Base-by-base conservation (phyloP, 2,888 invertebrate genomes). In the Disparrhopalites patrizii region DNA sequence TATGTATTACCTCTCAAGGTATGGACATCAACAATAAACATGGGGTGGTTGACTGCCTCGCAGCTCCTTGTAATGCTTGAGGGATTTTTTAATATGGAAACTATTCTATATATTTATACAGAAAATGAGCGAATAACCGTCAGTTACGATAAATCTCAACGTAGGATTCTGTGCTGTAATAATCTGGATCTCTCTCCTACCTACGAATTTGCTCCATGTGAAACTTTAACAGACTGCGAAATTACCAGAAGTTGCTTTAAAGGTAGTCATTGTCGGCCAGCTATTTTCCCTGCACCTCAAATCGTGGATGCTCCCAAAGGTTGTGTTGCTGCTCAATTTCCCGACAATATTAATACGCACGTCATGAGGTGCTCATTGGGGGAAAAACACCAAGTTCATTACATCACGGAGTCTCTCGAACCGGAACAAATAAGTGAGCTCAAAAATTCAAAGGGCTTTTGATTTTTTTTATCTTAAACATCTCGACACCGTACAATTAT, bases 191-290 rank as follows among this genome's bases (percentile, higher is more conserved):
- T 74, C 15, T 68, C 68, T 3, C 72, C 74, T 18, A 40, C 43
- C 33, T 69, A 72, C 33, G 73, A 73, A 40, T 40, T 73, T 61
- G 72, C 73, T 33, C 70, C 70, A 33, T 74, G 74, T 57, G 74
- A 74, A 43, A 72, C 73, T 0, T 55, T 68, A 28, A 72, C 71
- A 1, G 74, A 74, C 52, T 74, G 74, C 43, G 63, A 57, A 15
- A 73, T 73, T 28, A 74, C 73, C 23, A 54, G 68, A 57, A 38
- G 67, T 31, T 74, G 74, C 56, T 74, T 74, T 55, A 62, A 66
- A 31, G 68, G 69, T 5, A 70, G 70, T 20, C 57, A 73, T 23
- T 74, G 74, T 43, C 70, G 70, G 20, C 70, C 70, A 25, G 70
- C 73, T 2, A 40, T 65, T 23, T 74, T 71, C 62, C 73, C 74